Base-by-base conservation (phyloP, 2,888 invertebrate species). In the Microlaimidae sp. region DNA sequence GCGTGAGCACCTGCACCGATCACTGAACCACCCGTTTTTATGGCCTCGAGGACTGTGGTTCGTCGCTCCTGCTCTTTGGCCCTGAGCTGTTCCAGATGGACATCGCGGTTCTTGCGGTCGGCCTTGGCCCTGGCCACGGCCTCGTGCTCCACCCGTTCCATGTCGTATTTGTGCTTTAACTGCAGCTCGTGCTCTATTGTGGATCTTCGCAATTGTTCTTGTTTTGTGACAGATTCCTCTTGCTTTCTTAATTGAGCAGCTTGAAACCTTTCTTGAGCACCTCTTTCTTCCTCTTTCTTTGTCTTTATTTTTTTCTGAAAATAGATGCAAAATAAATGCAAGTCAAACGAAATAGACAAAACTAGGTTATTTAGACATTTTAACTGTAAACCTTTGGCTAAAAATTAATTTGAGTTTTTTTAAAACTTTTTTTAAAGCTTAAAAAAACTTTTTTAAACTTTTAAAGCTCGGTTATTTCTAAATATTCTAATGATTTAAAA, bases 101-200 rank as follows among this genome's bases (percentile, higher is more conserved):
- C 78, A 72, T 99, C 97, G 45, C 88, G 80, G 73, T 97, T 99
- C 69, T 97, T 95, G 40, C 97, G 77, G 62, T 93, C 95, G 2
- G 88, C 81, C 70, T 87, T 84, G 0, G 89, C 93, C 67, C 82
- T 82, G 0, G 89, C 86, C 57, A 78, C 77, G 60, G 86, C 78
- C 72, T 97, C 88, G 2, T 92, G 90, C 67, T 93, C 87, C 25
- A 95, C 78, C 28, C 83, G 78, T 68, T 85, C 85, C 74, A 90
- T 79, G 62, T 95, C 92, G 67, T 87, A 86, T 70, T 89, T 85
- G 66, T 87, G 84, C 51, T 89, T 79, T 62, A 92, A 72, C 56
- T 90, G 86, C 78, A 93, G 85, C 72, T 97, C 93, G 70, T 93
- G 87, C 69, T 95, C 92, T 63, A 95, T 82, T 0, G 93, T 92